Base-by-base conservation (phyloP, 2,888 invertebrate species). In the Endotricha flammealis region DNA sequence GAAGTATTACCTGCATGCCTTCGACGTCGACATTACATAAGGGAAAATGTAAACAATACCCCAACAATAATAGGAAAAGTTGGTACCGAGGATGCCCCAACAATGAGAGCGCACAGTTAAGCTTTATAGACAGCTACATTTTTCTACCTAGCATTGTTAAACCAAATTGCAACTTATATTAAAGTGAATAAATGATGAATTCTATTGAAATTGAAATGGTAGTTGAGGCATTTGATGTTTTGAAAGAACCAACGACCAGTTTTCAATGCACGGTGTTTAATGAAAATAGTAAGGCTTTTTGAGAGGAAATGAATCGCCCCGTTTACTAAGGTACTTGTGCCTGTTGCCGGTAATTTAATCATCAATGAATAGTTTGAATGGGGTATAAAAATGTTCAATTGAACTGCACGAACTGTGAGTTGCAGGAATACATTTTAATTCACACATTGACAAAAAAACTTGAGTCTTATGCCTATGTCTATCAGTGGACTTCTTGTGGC, bases 1-100 rank as follows among this genome's bases (percentile, higher is more conserved):
- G n/a, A n/a, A n/a, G n/a, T n/a, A n/a, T n/a, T n/a, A n/a, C n/a
- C n/a, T n/a, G n/a, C n/a, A n/a, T n/a, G n/a, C n/a, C n/a, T n/a
- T n/a, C n/a, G n/a, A n/a, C n/a, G n/a, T n/a, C n/a, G 3, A 20
- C 8, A 3, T 20, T 20, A 20, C 20, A 20, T 20, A 20, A 13
- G 9, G 14, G 28, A 1, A 32, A 22, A 23, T 30, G 25, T 14
- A 17, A 38, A 40, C 43, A 40, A 28, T 36, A 28, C 24, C 12
- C 33, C 14, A 28, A 17, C 36, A 34, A 29, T 41, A 36, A 36
- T 30, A 36, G 12, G 24, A 34, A 38, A 44, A 38, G 40, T 44
- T 27, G 12, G 13, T 36, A 37, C 32, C 31, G 25, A 24, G 7
- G 12, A 36, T 31, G 33, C 27, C 27, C 36, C 8, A 16, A 38